phyloP scores from a whole-genome alignment of 2,888 invertebrate genomes.

The Griposia aprilina region DNA sequence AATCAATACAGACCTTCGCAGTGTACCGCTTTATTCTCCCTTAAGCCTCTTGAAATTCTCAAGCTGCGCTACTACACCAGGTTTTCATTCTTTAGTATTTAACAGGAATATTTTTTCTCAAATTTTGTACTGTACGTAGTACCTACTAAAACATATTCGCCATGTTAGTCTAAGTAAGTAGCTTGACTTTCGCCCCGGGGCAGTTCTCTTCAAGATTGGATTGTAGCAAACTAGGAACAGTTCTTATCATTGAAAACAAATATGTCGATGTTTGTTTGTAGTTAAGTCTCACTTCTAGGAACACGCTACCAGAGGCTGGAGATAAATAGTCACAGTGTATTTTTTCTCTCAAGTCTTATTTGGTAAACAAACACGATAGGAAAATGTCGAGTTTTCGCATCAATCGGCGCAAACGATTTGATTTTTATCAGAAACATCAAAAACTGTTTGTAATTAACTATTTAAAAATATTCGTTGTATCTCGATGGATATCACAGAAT shows the following conservation, averaged over 20 bases:
- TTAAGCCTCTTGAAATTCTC: conserved; percentile 17
- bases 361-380: conserved; percentile 1
- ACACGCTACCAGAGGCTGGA: not conserved
- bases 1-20: conserved; percentile 41
- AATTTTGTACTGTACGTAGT: not conserved
- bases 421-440: not conserved
- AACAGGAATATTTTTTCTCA: not conserved
- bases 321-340: not conserved
- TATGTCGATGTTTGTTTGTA: conserved; percentile 22
- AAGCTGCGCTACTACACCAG: conserved; percentile 9
- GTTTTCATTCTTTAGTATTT: conserved; percentile 14
- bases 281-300: conserved; percentile 10
- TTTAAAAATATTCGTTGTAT: not conserved
- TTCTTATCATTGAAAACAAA: conserved; percentile 9
- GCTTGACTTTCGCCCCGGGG: not conserved
- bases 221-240: conserved; percentile 11
- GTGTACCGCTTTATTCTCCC: conserved; percentile 24
- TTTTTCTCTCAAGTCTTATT: not conserved
- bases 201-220: conserved; percentile 7
- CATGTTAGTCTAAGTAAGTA: not conserved
- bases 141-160: not conserved
- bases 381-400: not conserved
- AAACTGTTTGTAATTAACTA: not conserved
- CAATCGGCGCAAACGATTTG: not conserved
- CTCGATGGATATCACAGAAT: not conserved